Conservation (phyloP, 1,140 invertebrate species). For the Bilobella aurantiaca region DNA sequence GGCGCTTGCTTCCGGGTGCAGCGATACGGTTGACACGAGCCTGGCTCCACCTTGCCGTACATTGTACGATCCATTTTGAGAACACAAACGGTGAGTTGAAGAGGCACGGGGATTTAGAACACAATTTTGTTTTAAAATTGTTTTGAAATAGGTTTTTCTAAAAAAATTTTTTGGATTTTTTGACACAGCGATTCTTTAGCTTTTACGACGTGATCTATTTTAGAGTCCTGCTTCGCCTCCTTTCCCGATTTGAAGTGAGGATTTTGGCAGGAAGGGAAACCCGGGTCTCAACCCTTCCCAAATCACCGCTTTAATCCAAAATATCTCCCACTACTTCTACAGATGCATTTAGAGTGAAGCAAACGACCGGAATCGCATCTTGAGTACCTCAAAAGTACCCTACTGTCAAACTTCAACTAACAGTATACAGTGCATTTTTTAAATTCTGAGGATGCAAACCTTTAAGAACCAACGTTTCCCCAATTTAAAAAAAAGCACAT, state of each 20-base stretch:
- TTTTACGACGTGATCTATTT: not conserved
- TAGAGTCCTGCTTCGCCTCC: not conserved
- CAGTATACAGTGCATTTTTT: no score
- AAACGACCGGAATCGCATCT: no score
- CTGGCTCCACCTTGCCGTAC: slow-evolving; percentile 69
- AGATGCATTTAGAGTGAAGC: not conserved
- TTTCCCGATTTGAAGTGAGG: not conserved
- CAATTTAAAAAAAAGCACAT: no score
- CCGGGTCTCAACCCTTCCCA: not conserved
- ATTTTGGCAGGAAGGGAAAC: not conserved
- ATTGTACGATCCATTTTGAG: slow-evolving; percentile 64
- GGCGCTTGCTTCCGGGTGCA: slow-evolving; percentile 66
- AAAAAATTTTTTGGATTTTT: not conserved
- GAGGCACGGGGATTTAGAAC: not conserved
- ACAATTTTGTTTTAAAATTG: not conserved
- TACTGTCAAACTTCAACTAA: no score
- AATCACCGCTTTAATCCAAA: not conserved
- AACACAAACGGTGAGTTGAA: no score
- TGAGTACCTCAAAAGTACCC: no score
- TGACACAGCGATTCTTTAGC: not conserved
- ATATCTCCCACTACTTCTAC: not conserved
- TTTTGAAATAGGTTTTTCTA: not conserved
- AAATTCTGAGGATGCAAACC: no score
- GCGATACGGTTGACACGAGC: slow-evolving; percentile 65
- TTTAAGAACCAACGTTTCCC: no score